Evolutionary conservation across 2,888 invertebrate genomes (phyloP).

Genomic region (Acanthosepion esculentum): DNA sequence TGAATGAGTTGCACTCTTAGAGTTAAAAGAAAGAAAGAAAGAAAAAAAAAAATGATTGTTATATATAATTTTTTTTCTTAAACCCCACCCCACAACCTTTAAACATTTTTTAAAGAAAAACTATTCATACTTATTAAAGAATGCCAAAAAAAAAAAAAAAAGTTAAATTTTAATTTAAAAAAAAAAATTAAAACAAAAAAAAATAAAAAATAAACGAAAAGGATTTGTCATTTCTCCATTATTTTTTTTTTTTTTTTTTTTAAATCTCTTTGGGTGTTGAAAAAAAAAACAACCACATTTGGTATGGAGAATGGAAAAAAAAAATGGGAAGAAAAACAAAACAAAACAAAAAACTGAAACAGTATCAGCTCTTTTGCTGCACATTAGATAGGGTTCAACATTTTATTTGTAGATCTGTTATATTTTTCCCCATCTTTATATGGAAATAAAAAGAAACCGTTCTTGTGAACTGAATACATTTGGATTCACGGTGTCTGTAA

Average conservation of each 20-base stretch:
- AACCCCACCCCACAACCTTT: constrained; percentile 20
- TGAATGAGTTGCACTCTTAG: not conserved
- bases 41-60: not conserved
- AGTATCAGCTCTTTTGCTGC: not conserved
- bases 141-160: not conserved
- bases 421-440: too few species aligned
- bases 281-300: not conserved
- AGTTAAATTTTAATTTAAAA: not conserved
- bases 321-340: not conserved
- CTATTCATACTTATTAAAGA: not conserved
- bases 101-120: not conserved
- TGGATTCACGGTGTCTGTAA: constrained; percentile 1
- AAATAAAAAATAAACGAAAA: not conserved
- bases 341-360: not conserved
- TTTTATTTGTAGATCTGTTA: not conserved
- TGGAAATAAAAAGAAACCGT: not conserved
- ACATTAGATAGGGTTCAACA: not conserved
- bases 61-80: not conserved
- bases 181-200: not conserved
- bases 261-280: not conserved
- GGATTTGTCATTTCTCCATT: not conserved
- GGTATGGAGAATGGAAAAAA: not conserved
- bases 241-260: not conserved
- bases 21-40: not conserved
- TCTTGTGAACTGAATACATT: not conserved